A percentile compares a stretch with the other conserved stretches of the same genome.
phyloP scores from a whole-genome alignment of 2,797 vertebrate genomes.

The Microctenopoma stevenorrisi region DNA sequence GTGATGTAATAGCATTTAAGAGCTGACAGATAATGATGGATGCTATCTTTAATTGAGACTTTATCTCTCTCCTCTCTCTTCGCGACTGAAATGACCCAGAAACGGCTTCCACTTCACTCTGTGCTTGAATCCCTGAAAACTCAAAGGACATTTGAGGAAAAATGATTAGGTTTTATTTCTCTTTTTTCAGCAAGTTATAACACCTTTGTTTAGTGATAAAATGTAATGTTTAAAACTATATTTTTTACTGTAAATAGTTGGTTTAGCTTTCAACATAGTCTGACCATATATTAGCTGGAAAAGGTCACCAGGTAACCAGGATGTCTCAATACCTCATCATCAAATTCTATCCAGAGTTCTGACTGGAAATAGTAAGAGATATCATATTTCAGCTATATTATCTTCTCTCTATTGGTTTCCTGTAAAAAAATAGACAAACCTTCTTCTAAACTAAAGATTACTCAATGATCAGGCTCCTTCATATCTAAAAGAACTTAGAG shows the following conservation, averaged over 20 bases:
- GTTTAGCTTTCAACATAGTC: no score
- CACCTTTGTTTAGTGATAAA: background rate
- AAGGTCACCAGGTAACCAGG: no score
- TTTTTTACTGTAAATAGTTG: background rate
- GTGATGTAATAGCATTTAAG: conserved; percentile 36
- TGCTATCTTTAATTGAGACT: conserved; percentile 45
- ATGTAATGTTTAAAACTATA: background rate
- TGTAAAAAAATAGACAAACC: no score
- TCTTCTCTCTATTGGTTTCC: no score
- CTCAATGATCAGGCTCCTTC: no score
- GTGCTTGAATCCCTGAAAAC: conserved; percentile 17
- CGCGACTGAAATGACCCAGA: conserved; percentile 42
- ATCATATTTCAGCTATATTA: no score
- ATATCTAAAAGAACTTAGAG: no score
- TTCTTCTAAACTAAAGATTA: no score
- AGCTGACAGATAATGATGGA: conserved; percentile 30
- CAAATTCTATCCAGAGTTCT: no score
- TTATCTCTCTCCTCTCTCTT: conserved; percentile 27
- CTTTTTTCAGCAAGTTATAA: background rate
- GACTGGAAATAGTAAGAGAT: no score
- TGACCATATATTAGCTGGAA: no score
- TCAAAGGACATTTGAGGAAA: conserved; percentile 10
- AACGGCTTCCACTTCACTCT: conserved; percentile 33
- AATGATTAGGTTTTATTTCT: background rate
- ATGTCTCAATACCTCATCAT: no score